These are phyloP conservation scores for Ormyrus pomaceus DNA, from an alignment of 2,888 invertebrate species.

Conservation along the genomic window DNA sequence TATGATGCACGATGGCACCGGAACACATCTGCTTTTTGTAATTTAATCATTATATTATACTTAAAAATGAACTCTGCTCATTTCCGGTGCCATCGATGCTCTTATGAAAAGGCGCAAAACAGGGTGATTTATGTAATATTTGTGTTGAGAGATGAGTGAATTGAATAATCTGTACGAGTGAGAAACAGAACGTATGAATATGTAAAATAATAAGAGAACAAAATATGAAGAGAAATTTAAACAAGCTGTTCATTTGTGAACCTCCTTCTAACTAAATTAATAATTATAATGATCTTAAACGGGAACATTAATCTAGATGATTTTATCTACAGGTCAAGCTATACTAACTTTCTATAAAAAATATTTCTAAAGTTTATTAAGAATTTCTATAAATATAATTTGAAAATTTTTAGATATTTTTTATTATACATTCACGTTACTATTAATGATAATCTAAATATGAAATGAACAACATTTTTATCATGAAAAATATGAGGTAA, in stretches of 20 bases:
- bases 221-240: slow-evolving; percentile 44
- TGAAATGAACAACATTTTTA: no score
- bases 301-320: slow-evolving; percentile 35
- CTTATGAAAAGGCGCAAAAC: slow-evolving; percentile 48
- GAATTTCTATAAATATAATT: no score
- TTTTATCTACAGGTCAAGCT: slow-evolving; percentile 26
- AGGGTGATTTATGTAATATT: slow-evolving; percentile 57
- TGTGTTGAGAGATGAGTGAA: slow-evolving; percentile 44
- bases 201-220: slow-evolving; percentile 51
- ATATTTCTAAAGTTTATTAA: no score
- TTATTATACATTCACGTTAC: no score
- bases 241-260: slow-evolving; percentile 49
- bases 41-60: slow-evolving; percentile 41
- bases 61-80: slow-evolving; percentile 26
- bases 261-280: slow-evolving; percentile 40
- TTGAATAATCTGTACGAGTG: slow-evolving; percentile 37
- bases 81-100: slow-evolving; percentile 39
- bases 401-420: no score
- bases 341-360: not conserved
- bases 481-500: no score
- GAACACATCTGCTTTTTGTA: slow-evolving; percentile 36
- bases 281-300: slow-evolving; percentile 27
- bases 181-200: slow-evolving; percentile 11
- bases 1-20: slow-evolving; percentile 29
- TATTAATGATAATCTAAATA: no score